A percentile compares a stretch with the other conserved stretches of the same genome.
These are phyloP conservation scores for Nasonia vitripennis DNA, from an alignment of 1,140 invertebrate genomes.

Conservation along the genomic window DNA sequence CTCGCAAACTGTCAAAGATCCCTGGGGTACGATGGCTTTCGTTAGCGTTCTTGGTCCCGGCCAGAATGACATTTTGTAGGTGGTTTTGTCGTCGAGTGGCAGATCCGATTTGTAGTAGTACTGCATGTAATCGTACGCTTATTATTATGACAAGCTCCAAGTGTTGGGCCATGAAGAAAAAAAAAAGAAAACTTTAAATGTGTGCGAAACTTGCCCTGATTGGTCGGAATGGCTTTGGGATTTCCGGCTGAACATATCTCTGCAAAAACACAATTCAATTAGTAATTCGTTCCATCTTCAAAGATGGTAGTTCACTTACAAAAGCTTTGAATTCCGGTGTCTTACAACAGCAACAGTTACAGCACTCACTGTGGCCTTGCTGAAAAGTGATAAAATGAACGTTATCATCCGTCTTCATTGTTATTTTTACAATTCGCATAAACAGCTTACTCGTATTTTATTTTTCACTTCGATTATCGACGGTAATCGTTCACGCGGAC, in stretches of 20 bases:
- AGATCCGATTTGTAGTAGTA: conserved; percentile 74
- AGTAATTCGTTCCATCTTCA: background rate
- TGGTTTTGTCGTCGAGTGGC: conserved; percentile 76
- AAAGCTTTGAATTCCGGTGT: conserved; percentile 55
- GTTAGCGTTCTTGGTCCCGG: conserved; percentile 62
- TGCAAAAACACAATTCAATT: conserved; percentile 38
- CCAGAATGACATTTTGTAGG: conserved; percentile 78
- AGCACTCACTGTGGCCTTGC: conserved; percentile 64
- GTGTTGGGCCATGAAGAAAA: background rate
- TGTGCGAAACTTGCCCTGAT: conserved; percentile 60
- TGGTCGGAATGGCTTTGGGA: conserved; percentile 75
- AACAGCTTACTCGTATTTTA: conserved; percentile 65
- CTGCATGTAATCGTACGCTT: conserved; percentile 50
- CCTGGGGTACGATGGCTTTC: conserved; percentile 58
- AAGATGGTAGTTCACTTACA: conserved; percentile 54
- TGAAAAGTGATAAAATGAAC: conserved; percentile 53
- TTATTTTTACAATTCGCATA: background rate
- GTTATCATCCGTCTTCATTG: conserved; percentile 4
- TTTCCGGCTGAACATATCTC: conserved; percentile 78
- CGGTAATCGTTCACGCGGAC: conserved; percentile 45
- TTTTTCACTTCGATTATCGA: conserved; percentile 64
- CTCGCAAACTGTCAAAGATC: conserved; percentile 58
- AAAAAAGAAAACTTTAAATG: background rate
- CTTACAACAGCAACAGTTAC: conserved; percentile 68
- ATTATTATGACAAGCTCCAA: background rate